A percentile compares a stretch with the other conserved stretches of the same genome.
Evolutionary conservation across 1,140 invertebrate species (phyloP).

Genomic region (Drosophila mauritiana): DNA sequence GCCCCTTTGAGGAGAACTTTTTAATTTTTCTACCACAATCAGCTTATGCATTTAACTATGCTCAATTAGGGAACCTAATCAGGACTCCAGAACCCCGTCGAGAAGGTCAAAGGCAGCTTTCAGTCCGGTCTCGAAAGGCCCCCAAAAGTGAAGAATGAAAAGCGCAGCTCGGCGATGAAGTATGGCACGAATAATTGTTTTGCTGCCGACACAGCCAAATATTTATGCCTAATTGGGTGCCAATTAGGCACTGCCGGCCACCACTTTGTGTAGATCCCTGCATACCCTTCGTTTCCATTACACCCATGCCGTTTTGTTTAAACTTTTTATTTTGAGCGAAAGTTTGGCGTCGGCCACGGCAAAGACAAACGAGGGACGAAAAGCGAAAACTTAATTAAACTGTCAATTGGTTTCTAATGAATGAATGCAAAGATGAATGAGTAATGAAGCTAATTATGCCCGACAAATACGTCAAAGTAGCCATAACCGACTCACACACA

Average conservation of each 20-base stretch:
- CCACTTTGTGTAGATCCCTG: slow-evolving; percentile 29
- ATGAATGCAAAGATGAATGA: slow-evolving; percentile 69
- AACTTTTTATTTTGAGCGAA: slow-evolving; percentile 43
- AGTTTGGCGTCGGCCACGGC: slow-evolving; percentile 23
- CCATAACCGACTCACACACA: slow-evolving; percentile 10
- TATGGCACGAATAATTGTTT: slow-evolving; percentile 52
- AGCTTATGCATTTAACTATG: slow-evolving; percentile 53
- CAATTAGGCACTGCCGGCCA: slow-evolving; percentile 49
- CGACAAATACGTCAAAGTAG: slow-evolving; percentile 53
- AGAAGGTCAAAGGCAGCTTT: slow-evolving; percentile 31
- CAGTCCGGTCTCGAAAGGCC: slow-evolving; percentile 1
- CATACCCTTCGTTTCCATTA: not conserved
- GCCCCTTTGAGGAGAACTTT: slow-evolving; percentile 24
- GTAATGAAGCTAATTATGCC: slow-evolving; percentile 69
- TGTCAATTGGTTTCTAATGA: slow-evolving; percentile 75
- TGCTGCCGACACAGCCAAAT: slow-evolving; percentile 49
- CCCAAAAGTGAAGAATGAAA: slow-evolving; percentile 18
- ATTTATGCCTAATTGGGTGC: slow-evolving; percentile 60
- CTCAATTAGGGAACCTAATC: slow-evolving; percentile 50
- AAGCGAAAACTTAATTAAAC: slow-evolving; percentile 71
- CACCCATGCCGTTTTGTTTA: slow-evolving; percentile 32
- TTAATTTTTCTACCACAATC: slow-evolving; percentile 28
- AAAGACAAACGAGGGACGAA: slow-evolving; percentile 37
- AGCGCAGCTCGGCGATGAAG: slow-evolving; percentile 29
- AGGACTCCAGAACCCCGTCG: slow-evolving; percentile 8